Percentiles rank a stretch among this genome's conserved stretches.
Evolutionary conservation across 2,797 vertebrate species (phyloP).

Genomic region (Monodelphis domestica): DNA sequence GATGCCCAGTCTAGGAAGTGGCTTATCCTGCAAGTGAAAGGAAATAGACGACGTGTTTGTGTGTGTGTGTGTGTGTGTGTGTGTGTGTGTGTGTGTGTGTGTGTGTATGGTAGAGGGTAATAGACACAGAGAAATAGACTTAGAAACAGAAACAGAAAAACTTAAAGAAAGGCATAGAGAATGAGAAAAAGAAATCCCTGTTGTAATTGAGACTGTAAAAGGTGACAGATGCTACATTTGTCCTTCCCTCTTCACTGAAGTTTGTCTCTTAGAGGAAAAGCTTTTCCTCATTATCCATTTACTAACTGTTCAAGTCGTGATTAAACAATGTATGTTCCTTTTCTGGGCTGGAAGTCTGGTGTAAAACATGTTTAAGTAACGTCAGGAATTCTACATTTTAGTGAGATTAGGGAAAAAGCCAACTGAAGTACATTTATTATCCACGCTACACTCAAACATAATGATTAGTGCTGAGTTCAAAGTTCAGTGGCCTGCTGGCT

Average conservation of each 20-base stretch:
- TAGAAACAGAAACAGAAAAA: not conserved
- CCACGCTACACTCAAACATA: not conserved
- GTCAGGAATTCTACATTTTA: not conserved
- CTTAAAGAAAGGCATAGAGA: not conserved
- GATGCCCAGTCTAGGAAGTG: not conserved
- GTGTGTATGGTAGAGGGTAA: no score
- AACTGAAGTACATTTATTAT: not conserved
- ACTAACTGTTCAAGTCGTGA: not conserved
- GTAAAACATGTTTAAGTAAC: not conserved
- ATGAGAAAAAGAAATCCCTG: not conserved
- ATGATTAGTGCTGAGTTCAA: not conserved
- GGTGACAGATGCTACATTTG: not conserved
- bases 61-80: not conserved
- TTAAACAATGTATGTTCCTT: not conserved
- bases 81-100: not conserved
- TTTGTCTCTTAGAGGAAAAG: not conserved
- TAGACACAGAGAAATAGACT: no score
- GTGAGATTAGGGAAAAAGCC: not conserved
- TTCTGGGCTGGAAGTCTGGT: not conserved
- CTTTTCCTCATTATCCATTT: not conserved
- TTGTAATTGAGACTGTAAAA: not conserved
- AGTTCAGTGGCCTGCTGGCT: not conserved
- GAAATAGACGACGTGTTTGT: not conserved
- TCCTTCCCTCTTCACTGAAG: not conserved
- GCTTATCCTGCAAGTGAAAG: not conserved